Evolutionary conservation across 2,113 vertebrate species (phyloP), one percentile per base, ranked within the genome.

Genomic region (Charina bottae): DNA sequence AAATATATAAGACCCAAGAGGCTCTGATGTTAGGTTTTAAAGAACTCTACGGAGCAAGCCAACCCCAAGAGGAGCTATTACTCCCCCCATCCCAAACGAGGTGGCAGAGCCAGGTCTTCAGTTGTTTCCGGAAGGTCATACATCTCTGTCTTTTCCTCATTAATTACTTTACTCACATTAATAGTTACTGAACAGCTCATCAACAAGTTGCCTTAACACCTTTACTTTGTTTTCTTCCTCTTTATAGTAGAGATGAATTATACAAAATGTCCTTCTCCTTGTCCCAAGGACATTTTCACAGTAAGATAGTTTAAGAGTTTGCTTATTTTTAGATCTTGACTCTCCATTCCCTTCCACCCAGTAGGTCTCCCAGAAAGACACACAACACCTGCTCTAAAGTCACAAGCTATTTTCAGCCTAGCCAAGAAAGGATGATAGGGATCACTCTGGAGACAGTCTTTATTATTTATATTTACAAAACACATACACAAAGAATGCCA

Each of bases 361-460:
- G 78, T 90, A 89, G 96, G 95, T 95, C 97, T 93, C 97, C 88
- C 97, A 98, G 97, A 98, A 97, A 93, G 97, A 97, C 97, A 98
- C 97, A 97, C 95, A 97, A 96, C 99, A 99, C 98, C 99, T 99
- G 98, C 98, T 98, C 97, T 97, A 96, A 97, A 97, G 97, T 97
- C 97, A 96, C 93, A 7, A 94, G 97, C 96, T 99, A 99, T 99
- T 99, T 98, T 98, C 96, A 97, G 98, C 95, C 94, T 87, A 98
- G 98, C 98, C 98, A 98, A 95, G 97, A 97, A 97, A 95, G 97
- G 97, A 97, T 97, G 97, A 96, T 94, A 97, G 96, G 97, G 97
- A 98, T 98, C 98, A 96, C 88, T 93, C 87, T 85, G 26, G 78
- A 85, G 19, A 89, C 21, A 55, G 33, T 93, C 93, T 96, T 96